Percentiles rank a stretch among this genome's conserved stretches.
Conservation (phyloP, 2,113 vertebrate genomes). For the Pipa parva region DNA sequence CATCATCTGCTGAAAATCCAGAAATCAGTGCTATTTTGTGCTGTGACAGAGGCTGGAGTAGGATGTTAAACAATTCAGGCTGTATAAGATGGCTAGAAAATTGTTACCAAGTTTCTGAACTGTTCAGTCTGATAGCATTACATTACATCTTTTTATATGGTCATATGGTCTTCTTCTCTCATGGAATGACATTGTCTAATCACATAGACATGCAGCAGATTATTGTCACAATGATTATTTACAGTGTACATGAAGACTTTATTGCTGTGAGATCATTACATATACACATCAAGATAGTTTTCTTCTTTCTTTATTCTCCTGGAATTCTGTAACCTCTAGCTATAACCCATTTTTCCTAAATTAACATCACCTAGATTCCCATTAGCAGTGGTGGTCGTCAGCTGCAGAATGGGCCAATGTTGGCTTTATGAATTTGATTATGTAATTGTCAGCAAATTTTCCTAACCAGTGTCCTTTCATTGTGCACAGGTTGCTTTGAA, state of each 20-base stretch:
- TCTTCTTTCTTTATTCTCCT: background rate
- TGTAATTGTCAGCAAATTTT: slow-evolving; percentile 3
- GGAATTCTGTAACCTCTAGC: background rate
- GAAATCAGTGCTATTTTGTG: no score
- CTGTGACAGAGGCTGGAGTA: no score
- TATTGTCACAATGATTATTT: background rate
- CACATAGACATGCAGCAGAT: no score
- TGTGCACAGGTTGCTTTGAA: slow-evolving; percentile 89
- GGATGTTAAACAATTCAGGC: no score
- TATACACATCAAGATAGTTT: background rate
- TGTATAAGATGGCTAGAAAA: no score
- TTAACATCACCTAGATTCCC: slow-evolving; percentile 28
- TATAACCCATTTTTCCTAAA: slow-evolving; percentile 9
- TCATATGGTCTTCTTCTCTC: no score
- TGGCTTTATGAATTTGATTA: slow-evolving; percentile 7
- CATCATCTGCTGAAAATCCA: no score
- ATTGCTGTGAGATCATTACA: background rate
- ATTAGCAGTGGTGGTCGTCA: slow-evolving; percentile 6
- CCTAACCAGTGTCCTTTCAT: slow-evolving; percentile 33
- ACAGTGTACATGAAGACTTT: background rate
- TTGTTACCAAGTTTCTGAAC: no score
- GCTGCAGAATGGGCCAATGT: slow-evolving; percentile 13
- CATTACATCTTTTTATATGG: no score
- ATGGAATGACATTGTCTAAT: no score
- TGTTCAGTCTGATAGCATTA: no score